These are phyloP conservation scores for Nomada ruficornis DNA, from an alignment of 2,888 invertebrate species.

Conservation along the genomic window DNA sequence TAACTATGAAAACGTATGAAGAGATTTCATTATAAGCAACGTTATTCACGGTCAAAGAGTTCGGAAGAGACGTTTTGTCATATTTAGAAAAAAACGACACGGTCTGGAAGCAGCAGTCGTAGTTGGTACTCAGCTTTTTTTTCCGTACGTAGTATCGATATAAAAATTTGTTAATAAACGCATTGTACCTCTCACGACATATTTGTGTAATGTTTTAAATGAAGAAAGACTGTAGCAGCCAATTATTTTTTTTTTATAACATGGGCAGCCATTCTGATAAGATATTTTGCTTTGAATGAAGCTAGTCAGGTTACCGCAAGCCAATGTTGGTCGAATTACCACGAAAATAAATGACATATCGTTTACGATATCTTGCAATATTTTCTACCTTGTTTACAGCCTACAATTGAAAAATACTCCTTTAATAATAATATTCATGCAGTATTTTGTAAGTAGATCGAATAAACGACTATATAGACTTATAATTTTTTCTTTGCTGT, in stretches of 20 bases:
- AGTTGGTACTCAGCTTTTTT: conserved; percentile 26
- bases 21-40: conserved; percentile 34
- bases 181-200: conserved; percentile 5
- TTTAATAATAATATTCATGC: conserved; percentile 24
- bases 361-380: conserved; percentile 24
- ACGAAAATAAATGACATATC: conserved; percentile 42
- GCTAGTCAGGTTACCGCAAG: conserved; percentile 46
- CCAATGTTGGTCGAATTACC: conserved; percentile 43
- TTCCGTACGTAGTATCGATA: background rate
- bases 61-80: conserved; percentile 39
- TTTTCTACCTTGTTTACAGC: conserved; percentile 27
- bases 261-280: conserved; percentile 51
- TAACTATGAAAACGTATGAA: conserved; percentile 48
- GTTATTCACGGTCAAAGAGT: conserved; percentile 54
- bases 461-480: conserved; percentile 6
- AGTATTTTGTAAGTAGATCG: conserved; percentile 36
- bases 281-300: conserved; percentile 53
- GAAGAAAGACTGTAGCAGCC: conserved; percentile 13
- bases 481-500: conserved; percentile 47
- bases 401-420: conserved; percentile 9
- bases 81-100: conserved; percentile 37
- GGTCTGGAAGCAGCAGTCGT: conserved; percentile 20
- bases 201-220: conserved; percentile 25
- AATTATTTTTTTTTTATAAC: conserved; percentile 34
- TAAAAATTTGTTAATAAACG: conserved; percentile 22